Base-by-base conservation (phyloP, 2,888 invertebrate species). In the Carterocephalus palaemon region DNA sequence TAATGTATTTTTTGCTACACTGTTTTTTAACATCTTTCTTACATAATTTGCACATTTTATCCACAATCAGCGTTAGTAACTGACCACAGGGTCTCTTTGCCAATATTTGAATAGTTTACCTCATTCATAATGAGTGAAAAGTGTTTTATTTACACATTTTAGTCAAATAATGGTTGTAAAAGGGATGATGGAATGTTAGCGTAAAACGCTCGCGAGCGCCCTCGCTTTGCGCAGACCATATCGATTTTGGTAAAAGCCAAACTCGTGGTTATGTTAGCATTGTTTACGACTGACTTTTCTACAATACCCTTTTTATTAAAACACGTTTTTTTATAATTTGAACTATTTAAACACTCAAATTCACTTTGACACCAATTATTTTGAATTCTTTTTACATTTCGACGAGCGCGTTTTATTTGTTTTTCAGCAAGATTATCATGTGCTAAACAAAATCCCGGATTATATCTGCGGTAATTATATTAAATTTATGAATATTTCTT, bases 211-310 rank as follows among this genome's bases (percentile, higher is more conserved):
- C 48, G 47, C 50, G 53, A 34, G 53, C 52, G 54, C 47, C 49
- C 56, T 49, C 53, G 54, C 59, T 65, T 52, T 80, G 82, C 82
- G 82, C 81, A 75, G 67, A 70, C 73, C 70, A 64, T 81, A 82
- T 82, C 67, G 82, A 82, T 82, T 82, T 82, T 79, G 62, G 64
- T 61, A 61, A 45, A 45, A 36, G 34, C 43, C 29, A 59, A 64
- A 68, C 59, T 58, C 60, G 64, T 62, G 61, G 62, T 61, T 59
- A 48, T 49, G 54, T 62, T 53, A 57, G 54, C 64, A 63, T 66
- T 72, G 68, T 70, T 70, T 64, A 72, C 67, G 64, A 69, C 51
- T 40, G 41, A 12, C 31, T 31, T 31, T 20, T 46, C 15, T 20
- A 33, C 31, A 46, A 41, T 49, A 10, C 40, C 40, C 39, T 28